Evolutionary conservation across 2,888 invertebrate species (phyloP).

Genomic region (Chironomus tentans): DNA sequence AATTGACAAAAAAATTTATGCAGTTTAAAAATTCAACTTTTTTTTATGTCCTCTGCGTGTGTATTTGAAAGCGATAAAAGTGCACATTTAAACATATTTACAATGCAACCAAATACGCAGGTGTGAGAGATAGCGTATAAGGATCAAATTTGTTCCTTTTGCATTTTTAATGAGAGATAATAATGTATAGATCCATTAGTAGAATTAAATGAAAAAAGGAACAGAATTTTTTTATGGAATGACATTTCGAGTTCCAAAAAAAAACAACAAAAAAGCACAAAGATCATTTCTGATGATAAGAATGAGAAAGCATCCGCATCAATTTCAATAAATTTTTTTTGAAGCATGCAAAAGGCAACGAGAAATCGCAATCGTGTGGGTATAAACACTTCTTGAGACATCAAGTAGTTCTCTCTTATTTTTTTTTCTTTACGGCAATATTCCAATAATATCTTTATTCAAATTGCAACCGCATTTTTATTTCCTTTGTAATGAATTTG

Average conservation of each 20-base stretch:
- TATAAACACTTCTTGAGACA: neutral
- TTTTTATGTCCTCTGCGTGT: neutral
- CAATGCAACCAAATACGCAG: neutral
- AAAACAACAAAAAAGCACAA: neutral
- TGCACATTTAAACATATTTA: neutral
- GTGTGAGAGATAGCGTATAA: neutral
- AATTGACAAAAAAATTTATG: neutral
- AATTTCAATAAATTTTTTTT: conserved; percentile 6
- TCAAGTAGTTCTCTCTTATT: conserved; percentile 9
- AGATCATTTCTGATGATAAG: conserved; percentile 5
- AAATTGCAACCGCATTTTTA: conserved; percentile 26
- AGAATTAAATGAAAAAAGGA: neutral
- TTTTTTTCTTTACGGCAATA: neutral
- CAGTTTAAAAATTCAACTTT: neutral
- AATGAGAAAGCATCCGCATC: neutral
- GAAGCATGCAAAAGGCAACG: neutral
- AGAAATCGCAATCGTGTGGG: conserved; percentile 5
- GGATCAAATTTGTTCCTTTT: neutral
- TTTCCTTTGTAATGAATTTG: conserved; percentile 22
- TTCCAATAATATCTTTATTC: conserved; percentile 23
- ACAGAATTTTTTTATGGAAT: neutral
- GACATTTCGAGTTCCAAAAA: neutral
- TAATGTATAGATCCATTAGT: neutral
- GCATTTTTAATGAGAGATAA: neutral
- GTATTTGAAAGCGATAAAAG: neutral